phyloP scores from a whole-genome alignment of 2,888 invertebrate genomes.

The Lydus trimaculatus region DNA sequence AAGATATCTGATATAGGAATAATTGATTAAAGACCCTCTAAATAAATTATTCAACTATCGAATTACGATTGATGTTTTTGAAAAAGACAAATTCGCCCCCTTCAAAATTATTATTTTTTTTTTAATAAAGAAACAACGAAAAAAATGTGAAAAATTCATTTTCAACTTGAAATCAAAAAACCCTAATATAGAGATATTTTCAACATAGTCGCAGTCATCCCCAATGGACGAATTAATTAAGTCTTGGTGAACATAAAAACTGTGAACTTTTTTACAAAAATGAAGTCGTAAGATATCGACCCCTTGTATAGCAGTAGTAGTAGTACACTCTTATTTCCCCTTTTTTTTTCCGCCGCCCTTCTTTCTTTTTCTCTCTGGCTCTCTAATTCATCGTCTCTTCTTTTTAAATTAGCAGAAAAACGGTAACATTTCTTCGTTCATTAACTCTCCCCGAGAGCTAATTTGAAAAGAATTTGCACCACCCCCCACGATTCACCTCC shows the following conservation, averaged over 20 bases:
- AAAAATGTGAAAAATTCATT: slow-evolving; percentile 57
- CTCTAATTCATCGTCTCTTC: slow-evolving; percentile 15
- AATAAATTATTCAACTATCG: background rate
- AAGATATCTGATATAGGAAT: background rate
- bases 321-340: slow-evolving; percentile 34
- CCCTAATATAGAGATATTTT: slow-evolving; percentile 46
- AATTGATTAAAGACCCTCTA: background rate
- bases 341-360: slow-evolving; percentile 44
- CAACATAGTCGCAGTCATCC: slow-evolving; percentile 49
- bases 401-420: slow-evolving; percentile 62
- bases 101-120: slow-evolving; percentile 16
- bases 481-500: slow-evolving; percentile 26
- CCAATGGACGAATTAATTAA: slow-evolving; percentile 61
- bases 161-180: slow-evolving; percentile 44
- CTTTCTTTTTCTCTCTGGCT: background rate
- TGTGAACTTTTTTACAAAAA: slow-evolving; percentile 54
- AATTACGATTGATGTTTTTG: background rate
- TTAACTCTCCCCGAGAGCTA: slow-evolving; percentile 61
- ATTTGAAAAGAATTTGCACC: slow-evolving; percentile 62
- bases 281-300: slow-evolving; percentile 54
- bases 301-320: too few species aligned
- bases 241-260: slow-evolving; percentile 53
- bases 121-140: slow-evolving; percentile 43
- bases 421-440: slow-evolving; percentile 62
- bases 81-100: background rate